Conservation (phyloP, 2,888 invertebrate species). For the Emmelina monodactyla region DNA sequence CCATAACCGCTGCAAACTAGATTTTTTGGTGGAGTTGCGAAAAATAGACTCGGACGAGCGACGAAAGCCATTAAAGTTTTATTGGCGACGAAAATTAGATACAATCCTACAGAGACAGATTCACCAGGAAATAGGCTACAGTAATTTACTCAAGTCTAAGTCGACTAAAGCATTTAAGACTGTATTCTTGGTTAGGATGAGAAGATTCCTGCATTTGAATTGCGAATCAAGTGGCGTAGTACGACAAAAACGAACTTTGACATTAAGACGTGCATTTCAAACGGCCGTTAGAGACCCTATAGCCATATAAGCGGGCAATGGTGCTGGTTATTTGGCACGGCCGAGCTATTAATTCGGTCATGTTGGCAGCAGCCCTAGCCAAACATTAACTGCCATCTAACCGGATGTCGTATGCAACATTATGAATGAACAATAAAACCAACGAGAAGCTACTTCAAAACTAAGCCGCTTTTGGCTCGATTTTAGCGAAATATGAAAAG, state of each 20-base stretch:
- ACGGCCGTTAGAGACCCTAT: constrained; percentile 12
- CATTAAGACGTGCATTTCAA: background rate
- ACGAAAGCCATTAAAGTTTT: too few species aligned
- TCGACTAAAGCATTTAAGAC: too few species aligned
- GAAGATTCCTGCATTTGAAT: too few species aligned
- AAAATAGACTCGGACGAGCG: too few species aligned
- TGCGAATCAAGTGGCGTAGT: background rate
- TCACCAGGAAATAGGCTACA: too few species aligned
- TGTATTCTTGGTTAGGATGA: too few species aligned
- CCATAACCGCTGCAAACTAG: too few species aligned
- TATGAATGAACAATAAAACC: constrained; percentile 57
- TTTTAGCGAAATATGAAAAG: background rate
- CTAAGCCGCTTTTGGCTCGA: constrained; percentile 19
- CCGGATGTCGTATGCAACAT: constrained; percentile 54
- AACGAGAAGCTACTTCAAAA: constrained; percentile 30
- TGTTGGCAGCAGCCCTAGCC: constrained; percentile 44
- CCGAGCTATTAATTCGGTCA: constrained; percentile 38
- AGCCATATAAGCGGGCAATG: constrained; percentile 33
- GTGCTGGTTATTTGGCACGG: constrained; percentile 49
- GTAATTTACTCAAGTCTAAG: too few species aligned
- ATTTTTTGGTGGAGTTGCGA: too few species aligned
- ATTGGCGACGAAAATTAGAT: too few species aligned
- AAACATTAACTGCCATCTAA: constrained; percentile 54
- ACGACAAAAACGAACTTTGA: background rate
- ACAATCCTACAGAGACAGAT: too few species aligned